Conservation (phyloP, 2,113 vertebrate species). For the Epinephelus moara region DNA sequence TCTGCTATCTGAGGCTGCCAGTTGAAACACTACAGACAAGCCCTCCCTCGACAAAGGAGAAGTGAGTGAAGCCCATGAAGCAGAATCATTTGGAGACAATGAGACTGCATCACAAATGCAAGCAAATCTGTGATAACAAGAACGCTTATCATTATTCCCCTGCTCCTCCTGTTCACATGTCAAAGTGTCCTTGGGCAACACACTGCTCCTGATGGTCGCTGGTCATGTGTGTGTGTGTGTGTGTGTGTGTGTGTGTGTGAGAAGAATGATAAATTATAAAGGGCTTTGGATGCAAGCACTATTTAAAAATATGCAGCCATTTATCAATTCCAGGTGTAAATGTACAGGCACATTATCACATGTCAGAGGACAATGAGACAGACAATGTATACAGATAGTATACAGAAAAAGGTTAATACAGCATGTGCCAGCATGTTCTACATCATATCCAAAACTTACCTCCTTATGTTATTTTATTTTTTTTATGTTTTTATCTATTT, state of each 20-base stretch:
- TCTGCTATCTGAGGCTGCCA: not conserved
- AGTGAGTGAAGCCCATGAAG: not conserved
- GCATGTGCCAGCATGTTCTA: not conserved
- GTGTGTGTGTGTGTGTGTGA: not conserved
- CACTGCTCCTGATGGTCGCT: not conserved
- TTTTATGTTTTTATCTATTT: no score
- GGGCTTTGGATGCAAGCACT: not conserved
- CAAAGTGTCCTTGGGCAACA: not conserved
- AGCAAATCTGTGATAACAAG: not conserved
- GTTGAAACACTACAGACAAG: no score
- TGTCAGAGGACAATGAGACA: not conserved
- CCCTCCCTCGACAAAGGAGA: not conserved
- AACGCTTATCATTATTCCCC: not conserved
- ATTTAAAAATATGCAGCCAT: not conserved
- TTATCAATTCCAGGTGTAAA: not conserved
- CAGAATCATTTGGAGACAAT: not conserved
- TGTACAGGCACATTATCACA: not conserved
- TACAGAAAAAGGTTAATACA: no score
- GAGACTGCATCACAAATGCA: not conserved
- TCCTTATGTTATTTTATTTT: not conserved
- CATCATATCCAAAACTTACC: not conserved
- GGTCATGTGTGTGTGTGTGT: not conserved
- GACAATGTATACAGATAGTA: not conserved
- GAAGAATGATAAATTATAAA: not conserved
- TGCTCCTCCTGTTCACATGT: constrained; percentile 5